Percentiles rank a stretch among this genome's conserved stretches.
Evolutionary conservation across 2,113 vertebrate genomes (phyloP).

Genomic region (Seriola rivoliana): DNA sequence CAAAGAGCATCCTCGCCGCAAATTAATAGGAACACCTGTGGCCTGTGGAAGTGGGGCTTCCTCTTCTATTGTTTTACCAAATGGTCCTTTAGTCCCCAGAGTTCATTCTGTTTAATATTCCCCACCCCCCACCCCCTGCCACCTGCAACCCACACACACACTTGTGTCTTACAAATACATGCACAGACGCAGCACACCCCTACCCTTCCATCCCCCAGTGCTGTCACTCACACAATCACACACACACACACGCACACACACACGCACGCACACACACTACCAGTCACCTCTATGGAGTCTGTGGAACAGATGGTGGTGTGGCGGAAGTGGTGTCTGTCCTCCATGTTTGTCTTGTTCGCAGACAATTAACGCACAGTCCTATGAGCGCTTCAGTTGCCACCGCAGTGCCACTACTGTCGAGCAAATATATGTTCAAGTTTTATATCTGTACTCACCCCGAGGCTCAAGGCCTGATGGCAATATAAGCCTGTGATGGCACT

Average conservation of each 20-base stretch:
- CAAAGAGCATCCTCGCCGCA: slow-evolving; percentile 68
- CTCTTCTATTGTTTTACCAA: slow-evolving; percentile 78
- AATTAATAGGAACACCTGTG: slow-evolving; percentile 76
- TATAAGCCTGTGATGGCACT: neutral
- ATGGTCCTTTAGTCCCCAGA: slow-evolving; percentile 69
- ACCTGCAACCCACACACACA: slow-evolving; percentile 44
- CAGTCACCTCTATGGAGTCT: slow-evolving; percentile 61
- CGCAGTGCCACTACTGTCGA: slow-evolving; percentile 31
- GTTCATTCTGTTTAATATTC: slow-evolving; percentile 57
- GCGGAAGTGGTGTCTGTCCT: slow-evolving; percentile 74
- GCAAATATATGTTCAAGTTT: neutral
- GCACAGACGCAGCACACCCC: slow-evolving; percentile 36
- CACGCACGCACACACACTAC: slow-evolving; percentile 37
- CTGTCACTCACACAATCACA: slow-evolving; percentile 32
- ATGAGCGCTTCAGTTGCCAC: slow-evolving; percentile 54
- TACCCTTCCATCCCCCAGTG: slow-evolving; percentile 36
- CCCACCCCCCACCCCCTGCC: slow-evolving; percentile 49
- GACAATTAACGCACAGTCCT: slow-evolving; percentile 72
- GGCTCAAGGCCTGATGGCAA: neutral
- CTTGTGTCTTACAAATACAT: slow-evolving; percentile 24
- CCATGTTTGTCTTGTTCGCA: slow-evolving; percentile 84
- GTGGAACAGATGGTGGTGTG: slow-evolving; percentile 83
- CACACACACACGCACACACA: slow-evolving; percentile 41
- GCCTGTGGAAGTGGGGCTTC: slow-evolving; percentile 75
- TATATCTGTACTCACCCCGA: neutral